Evolutionary conservation across 2,113 vertebrate genomes (phyloP), one percentile per base, ranked within the genome.

Genomic region (Myotis davidii): DNA sequence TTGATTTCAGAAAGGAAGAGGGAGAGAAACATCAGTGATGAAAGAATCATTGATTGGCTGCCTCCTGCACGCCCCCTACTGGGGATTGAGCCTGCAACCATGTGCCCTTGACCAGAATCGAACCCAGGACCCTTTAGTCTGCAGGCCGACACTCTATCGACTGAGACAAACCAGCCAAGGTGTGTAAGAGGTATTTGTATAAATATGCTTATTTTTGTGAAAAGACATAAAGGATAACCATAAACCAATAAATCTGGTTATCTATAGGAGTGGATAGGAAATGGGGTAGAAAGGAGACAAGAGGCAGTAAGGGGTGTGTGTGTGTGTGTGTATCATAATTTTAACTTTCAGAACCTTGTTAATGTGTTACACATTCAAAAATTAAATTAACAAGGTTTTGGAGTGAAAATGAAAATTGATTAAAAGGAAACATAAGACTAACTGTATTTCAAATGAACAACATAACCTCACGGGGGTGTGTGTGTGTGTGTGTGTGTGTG

Each of bases 201-300:
- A 70, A 86, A 73, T n/a, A 45, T 7, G 18, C 9, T 69, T 85
- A 82, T 48, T 91, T 90, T 79, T 96, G 16, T 67, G 92, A 96
- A 81, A 95, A 91, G 10, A 86, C 54, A 91, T 34, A 84, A 85
- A 94, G 61, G 37, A 48, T 74, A 93, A 69, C 45, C 17, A 59
- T 12, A 79, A 81, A 37, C 59, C 25, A 88, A 27, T 52, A 32
- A 97, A 54, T 16, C 7, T 88, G 42, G 37, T 85, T 77, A 92
- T 61, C 39, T 81, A n/a, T 3, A 90, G 21, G n/a, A 86, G 14
- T 29, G 3, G 25, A 42, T 17, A 56, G 48, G n/a, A 85, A 88
- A 82, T n/a, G 5, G 25, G 7, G 13, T 39, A 29, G 64, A 88
- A 78, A 39, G 34, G 6, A 88, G 21, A 83, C 23, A 77, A 91